Base-by-base conservation (phyloP, 2,888 invertebrate species). In the Drosophila villosipedis region DNA sequence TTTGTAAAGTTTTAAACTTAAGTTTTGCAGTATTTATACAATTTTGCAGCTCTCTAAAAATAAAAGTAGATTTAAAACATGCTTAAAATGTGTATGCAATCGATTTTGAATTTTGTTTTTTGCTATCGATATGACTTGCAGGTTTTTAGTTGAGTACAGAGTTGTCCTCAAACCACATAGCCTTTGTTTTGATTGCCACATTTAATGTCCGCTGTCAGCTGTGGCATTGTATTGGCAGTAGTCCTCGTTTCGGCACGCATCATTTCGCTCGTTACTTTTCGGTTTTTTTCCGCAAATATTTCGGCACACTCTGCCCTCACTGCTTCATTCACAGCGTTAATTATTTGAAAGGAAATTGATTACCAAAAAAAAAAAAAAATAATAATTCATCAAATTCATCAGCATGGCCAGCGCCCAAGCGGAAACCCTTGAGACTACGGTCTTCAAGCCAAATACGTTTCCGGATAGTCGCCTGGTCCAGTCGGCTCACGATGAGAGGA, bases 11-110 rank as follows among this genome's bases (percentile, higher is more conserved):
- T 62, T 30, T 58, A 78, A 35, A 30, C 35, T 68, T 78, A 68
- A 82, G 78, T 72, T 62, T 74, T 68, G 66, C 90, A 90, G 83
- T 84, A 84, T 90, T 88, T 84, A 84, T 83, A 76, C 52, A 39
- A 50, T 59, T 57, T 68, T 68, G 82, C 68, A 82, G 60, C 59
- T 64, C 54, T 37, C 57, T 39, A 10, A 57, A 72, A 87, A 82
- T 79, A 74, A 84, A 81, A 31, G 43, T 50, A 64, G 49, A 55
- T 54, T 58, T 61, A 50, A 55, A 64, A 55, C 53, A 47, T 67
- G 43, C 28, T 10, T 53, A 9, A 30, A 30, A 33, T 35, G 43
- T 10, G n/a, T 33, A 19, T 16, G 3, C 12, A 10, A 22, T n/a
- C 57, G 28, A 39, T 14, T 28, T 5, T 4, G 14, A 0, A 53